Evolutionary conservation across 2,797 vertebrate genomes (phyloP), one percentile per base, ranked within the genome.

Genomic region (Crocidura indochinensis): DNA sequence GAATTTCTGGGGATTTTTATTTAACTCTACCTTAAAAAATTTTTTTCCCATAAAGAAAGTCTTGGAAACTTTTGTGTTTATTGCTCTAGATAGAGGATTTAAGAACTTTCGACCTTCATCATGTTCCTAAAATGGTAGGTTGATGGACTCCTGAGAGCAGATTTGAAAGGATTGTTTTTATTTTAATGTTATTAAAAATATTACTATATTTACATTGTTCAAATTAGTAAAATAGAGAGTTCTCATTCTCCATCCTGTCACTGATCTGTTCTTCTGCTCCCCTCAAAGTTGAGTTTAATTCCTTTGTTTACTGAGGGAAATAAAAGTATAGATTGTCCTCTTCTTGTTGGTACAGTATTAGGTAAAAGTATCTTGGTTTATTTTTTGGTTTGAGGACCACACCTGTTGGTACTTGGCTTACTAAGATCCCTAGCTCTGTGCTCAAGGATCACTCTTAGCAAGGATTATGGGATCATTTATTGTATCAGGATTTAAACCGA

Each of bases 41-140:
- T 51, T 51, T 78, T 72, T 31, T 95, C 73, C 92, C 10, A 62
- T 95, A 96, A 95, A 96, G 93, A 65, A 92, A 90, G 93, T 95
- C 87, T 78, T 85, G 91, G 95, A 97, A 73, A 96, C 95, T 93
- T 80, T 94, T 85, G 91, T 94, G 89, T 93, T 88, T 95, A 93
- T 87, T 93, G 88, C n/a, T 73, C 49, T n/a, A 26, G 86, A 96
- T 88, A 85, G 77, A 89, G 78, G 1, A 56, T 90, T 93, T 75
- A 68, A 68, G 94, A 92, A 76, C 94, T 64, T 84, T 91, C 64
- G 29, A 72, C 47, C 90, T 96, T 91, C 2, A 92, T 27, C 53
- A 12, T 68, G 12, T 84, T n/a, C 67, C 68, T 74, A 29, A 76
- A 79, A 26, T 90, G 75, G 38, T 82, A 92, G 93, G 67, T 84